Conservation (phyloP, 2,797 vertebrate species). For the Sternotherus odoratus region DNA sequence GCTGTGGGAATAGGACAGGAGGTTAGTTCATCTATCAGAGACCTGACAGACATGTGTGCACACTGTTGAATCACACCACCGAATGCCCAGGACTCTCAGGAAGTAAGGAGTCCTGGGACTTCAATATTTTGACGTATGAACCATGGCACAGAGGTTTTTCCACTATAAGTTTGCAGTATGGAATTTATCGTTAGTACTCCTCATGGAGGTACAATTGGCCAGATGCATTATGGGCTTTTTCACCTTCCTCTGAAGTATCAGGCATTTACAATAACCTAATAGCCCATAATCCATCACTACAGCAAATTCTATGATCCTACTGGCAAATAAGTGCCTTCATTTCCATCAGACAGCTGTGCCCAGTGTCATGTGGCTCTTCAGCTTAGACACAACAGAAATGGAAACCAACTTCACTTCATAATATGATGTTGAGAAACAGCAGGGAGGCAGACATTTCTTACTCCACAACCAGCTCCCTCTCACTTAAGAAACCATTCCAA, state of each 20-base stretch:
- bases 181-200: background rate
- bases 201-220: background rate
- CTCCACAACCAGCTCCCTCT: background rate
- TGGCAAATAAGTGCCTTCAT: background rate
- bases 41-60: accelerated
- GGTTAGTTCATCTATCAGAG: background rate
- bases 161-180: background rate
- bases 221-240: background rate
- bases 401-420: background rate
- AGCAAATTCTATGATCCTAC: background rate
- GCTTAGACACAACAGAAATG: background rate
- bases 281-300: background rate
- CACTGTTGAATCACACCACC: background rate
- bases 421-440: background rate
- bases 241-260: background rate
- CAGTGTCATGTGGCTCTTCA: background rate
- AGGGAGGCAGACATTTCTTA: background rate
- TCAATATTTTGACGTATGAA: background rate
- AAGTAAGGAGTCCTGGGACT: background rate
- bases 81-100: background rate
- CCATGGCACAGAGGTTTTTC: background rate
- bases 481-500: background rate
- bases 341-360: background rate
- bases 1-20: conserved; percentile 73
- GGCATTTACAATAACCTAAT: background rate